Evolutionary conservation across 2,797 vertebrate genomes (phyloP), one percentile per base, ranked within the genome.

Genomic region (Anguilla marmorata): DNA sequence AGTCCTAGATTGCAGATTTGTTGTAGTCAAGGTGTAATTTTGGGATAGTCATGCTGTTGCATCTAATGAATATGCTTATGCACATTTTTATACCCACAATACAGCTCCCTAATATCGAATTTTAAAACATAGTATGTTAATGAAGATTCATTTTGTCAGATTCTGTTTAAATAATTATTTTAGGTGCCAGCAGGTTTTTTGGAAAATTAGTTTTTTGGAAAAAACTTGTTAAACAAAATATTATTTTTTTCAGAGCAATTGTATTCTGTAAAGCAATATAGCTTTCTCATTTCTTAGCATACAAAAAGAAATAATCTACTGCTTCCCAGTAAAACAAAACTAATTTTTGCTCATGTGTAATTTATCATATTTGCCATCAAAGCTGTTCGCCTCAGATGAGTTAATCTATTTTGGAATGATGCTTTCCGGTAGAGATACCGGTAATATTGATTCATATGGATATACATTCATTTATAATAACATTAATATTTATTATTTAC

Each of bases 1-100:
- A 82, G 85, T 37, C 87, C 30, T 58, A 79, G 82, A 88, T 84
- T 83, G 84, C 86, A 27, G 87, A 89, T 87, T 90, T 88, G 54
- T 85, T 90, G 89, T 88, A 86, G 86, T 85, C 48, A 84, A 86
- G 87, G 21, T 9, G 72, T 74, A 84, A 84, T 66, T 16, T 69
- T n/a, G 37, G 4, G 11, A 41, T 14, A 72, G 7, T 86, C 24
- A 37, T 48, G 84, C 84, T 48, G 48, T 83, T 48, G 16, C 5
- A 0, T 69, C 4, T 27, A 50, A 86, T 66, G 58, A 33, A 45
- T 72, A 3, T 27, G 7, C 37, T 85, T 63, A 24, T 11, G 60
- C 56, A 85, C 45, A 41, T 33, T 19, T 24, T 27, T 66, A 66
- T 66, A 66, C 63, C 63, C 63, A 63, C 19, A 24, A 63, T 66